Base-by-base conservation (phyloP, 1,140 invertebrate genomes). In the Papilio aristodemus region DNA sequence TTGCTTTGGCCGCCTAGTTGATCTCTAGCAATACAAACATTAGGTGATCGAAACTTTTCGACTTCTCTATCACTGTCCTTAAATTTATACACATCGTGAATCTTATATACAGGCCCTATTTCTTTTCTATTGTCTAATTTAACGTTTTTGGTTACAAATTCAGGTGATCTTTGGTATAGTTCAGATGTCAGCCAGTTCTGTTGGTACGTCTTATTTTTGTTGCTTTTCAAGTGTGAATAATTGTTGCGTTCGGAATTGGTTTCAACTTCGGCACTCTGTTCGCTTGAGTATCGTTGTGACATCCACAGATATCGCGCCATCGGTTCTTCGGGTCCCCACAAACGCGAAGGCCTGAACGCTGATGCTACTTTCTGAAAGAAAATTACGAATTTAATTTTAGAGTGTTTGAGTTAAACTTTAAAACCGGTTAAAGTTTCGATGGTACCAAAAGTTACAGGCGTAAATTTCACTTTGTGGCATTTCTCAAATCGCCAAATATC, bases 281-380 rank as follows among this genome's bases (percentile, higher is more conserved):
- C 87, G 70, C 80, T 82, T 22, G 74, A 64, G 17, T 81, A 85
- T 71, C 87, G 73, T 77, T 86, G 86, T 4, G 87, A 88, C 87
- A 91, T 91, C 89, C 89, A 91, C 6, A 87, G 76, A 68, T 91
- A 91, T 70, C 89, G 68, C 0, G 84, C 79, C 76, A 88, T 79
- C 27, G 87, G 89, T 62, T 91, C 89, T 76, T 90, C 89, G 27
- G 89, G 89, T 14, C 89, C 89, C 89, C 89, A 91, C 27, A 89
- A 73, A 68, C 85, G 76, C 6, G 89, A 90, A 13, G 89, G 82
- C 19, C 81, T 79, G 69, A 91, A 91, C 1, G 89, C 85, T 57
- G 87, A 81, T 9, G 84, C 75, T 60, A 90, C 80, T 88, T 91
- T 91, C 89, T 91, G 75, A 36, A 84, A 83, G 57, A 69, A 43